Evolutionary conservation across 1,140 invertebrate genomes (phyloP).

Genomic region (Euwallacea fornicatus): DNA sequence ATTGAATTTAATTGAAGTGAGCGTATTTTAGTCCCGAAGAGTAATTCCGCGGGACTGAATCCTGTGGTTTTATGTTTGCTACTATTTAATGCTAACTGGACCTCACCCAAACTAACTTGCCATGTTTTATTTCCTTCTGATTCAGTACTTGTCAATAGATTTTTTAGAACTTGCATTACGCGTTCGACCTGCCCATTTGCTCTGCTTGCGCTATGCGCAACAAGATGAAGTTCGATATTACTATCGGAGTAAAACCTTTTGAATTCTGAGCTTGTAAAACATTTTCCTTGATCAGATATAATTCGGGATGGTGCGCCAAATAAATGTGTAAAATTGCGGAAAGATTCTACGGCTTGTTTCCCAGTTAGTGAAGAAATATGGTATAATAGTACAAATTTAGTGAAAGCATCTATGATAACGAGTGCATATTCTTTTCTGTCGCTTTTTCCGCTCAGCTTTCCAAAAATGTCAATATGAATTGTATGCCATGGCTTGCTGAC

Average conservation of each 20-base stretch:
- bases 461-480: slow-evolving; percentile 14
- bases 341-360: neutral
- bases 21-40: too few species aligned
- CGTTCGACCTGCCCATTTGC: slow-evolving; percentile 20
- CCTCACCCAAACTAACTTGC: slow-evolving; percentile 8
- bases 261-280: slow-evolving; percentile 13
- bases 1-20: too few species aligned
- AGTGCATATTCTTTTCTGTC: slow-evolving; percentile 1
- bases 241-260: neutral
- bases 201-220: neutral
- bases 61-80: slow-evolving; percentile 7
- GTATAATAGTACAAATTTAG: slow-evolving; percentile 5
- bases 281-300: slow-evolving; percentile 16
- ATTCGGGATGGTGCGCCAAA: slow-evolving; percentile 6
- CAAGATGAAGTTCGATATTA: slow-evolving; percentile 18
- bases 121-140: neutral
- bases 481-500: slow-evolving; percentile 13
- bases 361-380: neutral
- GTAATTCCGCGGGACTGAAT: too few species aligned
- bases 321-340: slow-evolving; percentile 1
- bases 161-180: slow-evolving; percentile 15
- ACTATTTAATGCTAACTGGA: slow-evolving; percentile 17
- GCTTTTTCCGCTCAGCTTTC: slow-evolving; percentile 3
- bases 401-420: slow-evolving; percentile 11
- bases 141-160: slow-evolving; percentile 5